phyloP scores from a whole-genome alignment of 2,888 invertebrate genomes.

The Nephrocerus scutellatus region DNA sequence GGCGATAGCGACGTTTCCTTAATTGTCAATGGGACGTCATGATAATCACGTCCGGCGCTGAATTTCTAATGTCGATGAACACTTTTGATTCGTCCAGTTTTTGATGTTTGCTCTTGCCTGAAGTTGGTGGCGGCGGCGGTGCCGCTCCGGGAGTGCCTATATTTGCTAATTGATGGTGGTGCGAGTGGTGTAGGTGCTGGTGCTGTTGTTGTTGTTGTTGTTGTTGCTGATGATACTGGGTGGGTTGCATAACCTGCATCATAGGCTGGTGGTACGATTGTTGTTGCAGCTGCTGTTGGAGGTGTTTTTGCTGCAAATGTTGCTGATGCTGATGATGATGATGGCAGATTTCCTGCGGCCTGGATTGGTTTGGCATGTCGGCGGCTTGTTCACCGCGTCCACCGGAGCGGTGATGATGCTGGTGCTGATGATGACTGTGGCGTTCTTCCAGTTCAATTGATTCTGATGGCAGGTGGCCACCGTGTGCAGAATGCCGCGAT shows the following conservation, averaged over 20 bases:
- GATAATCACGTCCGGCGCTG: slow-evolving; percentile 85
- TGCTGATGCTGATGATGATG: slow-evolving; percentile 45
- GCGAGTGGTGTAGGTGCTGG: slow-evolving; percentile 25
- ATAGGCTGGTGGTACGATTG: slow-evolving; percentile 1
- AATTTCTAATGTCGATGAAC: slow-evolving; percentile 79
- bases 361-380: slow-evolving; percentile 18
- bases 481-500: slow-evolving; percentile 32
- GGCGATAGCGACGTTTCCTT: slow-evolving; percentile 33
- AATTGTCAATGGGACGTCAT: slow-evolving; percentile 64
- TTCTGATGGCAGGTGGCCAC: slow-evolving; percentile 25
- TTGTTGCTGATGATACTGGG: slow-evolving; percentile 2
- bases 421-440: slow-evolving; percentile 29
- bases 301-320: slow-evolving; percentile 36
- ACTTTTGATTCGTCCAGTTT: slow-evolving; percentile 52
- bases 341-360: slow-evolving; percentile 34
- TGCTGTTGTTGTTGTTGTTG: slow-evolving; percentile 25
- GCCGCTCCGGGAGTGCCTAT: slow-evolving; percentile 18
- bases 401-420: slow-evolving; percentile 22
- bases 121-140: slow-evolving; percentile 7
- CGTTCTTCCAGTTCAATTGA: slow-evolving; percentile 42
- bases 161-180: slow-evolving; percentile 19
- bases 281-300: slow-evolving; percentile 25
- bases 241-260: background rate
- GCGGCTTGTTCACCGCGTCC: slow-evolving; percentile 20
- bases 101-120: slow-evolving; percentile 25